phyloP scores from a whole-genome alignment of 2,113 vertebrate genomes.

The Anolis carolinensis region DNA sequence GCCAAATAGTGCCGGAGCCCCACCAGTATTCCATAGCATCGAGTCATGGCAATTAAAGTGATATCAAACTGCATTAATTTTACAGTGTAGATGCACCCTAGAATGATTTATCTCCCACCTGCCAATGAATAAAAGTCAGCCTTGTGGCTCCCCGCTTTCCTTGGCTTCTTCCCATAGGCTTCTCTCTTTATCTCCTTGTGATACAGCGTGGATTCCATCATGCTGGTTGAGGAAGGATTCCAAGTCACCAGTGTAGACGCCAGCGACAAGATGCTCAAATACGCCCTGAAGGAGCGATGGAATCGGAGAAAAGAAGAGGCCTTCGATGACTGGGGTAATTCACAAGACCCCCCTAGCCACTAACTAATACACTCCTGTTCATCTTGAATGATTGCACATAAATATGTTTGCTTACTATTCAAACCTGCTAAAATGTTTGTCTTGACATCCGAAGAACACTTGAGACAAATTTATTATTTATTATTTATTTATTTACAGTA shows the following conservation, averaged over 20 bases:
- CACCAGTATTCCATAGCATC: no score
- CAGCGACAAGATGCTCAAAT: slow-evolving; percentile 99
- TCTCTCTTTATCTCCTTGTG: slow-evolving; percentile 21
- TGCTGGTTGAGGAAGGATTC: slow-evolving; percentile 96
- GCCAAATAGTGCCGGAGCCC: no score
- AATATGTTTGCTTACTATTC: not conserved
- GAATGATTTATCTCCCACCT: not conserved
- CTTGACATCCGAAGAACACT: not conserved
- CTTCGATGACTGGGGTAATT: slow-evolving; percentile 93
- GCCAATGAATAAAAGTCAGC: not conserved
- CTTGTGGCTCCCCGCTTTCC: not conserved
- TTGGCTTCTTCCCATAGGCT: no score
- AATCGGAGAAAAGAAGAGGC: slow-evolving; percentile 88
- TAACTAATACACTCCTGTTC: not conserved
- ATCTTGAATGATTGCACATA: not conserved
- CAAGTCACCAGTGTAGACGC: slow-evolving; percentile 91
- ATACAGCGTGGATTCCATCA: slow-evolving; percentile 93
- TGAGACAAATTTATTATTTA: no score
- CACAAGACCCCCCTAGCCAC: no score
- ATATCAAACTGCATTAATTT: no score
- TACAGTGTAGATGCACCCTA: no score
- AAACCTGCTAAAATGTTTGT: not conserved
- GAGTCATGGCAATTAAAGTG: no score
- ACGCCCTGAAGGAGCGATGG: slow-evolving; percentile 93
- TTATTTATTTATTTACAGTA: no score